These are phyloP conservation scores for Chaetodon trifasciatus DNA, from an alignment of 2,797 vertebrate species.

Conservation along the genomic window DNA sequence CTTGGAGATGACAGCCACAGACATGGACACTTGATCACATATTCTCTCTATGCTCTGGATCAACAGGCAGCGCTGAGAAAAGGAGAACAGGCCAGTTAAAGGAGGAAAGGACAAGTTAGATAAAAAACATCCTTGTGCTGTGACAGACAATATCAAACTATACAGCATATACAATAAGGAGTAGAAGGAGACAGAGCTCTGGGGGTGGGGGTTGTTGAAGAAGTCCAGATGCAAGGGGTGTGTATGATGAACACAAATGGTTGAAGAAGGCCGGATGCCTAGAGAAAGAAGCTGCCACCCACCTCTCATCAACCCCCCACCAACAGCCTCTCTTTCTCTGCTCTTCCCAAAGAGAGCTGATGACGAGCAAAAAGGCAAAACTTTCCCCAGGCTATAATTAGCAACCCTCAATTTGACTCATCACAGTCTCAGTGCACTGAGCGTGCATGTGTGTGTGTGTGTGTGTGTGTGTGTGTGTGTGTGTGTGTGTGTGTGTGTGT, in stretches of 20 bases:
- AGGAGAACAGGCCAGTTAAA: not conserved
- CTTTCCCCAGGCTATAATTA: constrained; percentile 80
- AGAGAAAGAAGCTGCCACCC: constrained; percentile 54
- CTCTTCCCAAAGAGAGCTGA: constrained; percentile 65
- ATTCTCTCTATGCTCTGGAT: not conserved
- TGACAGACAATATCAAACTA: not conserved
- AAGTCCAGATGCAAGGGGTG: constrained; percentile 59
- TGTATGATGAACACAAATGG: constrained; percentile 32
- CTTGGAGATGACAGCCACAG: not conserved
- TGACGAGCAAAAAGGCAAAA: constrained; percentile 65
- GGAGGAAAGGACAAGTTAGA: not conserved
- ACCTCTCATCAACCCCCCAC: constrained; percentile 46
- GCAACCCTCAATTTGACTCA: constrained; percentile 79
- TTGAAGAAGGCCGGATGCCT: constrained; percentile 59
- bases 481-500: constrained; percentile 14
- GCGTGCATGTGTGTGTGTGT: constrained; percentile 13
- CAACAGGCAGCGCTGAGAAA: constrained; percentile 1
- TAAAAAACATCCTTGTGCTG: constrained; percentile 9
- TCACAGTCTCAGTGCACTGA: constrained; percentile 46
- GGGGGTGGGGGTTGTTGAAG: constrained; percentile 38
- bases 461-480: not conserved
- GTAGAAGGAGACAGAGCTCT: constrained; percentile 20
- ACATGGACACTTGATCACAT: not conserved
- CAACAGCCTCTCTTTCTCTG: constrained; percentile 48
- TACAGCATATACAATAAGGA: not conserved